These are phyloP conservation scores for Diabrotica virgifera DNA, from an alignment of 1,140 invertebrate species.

Conservation along the genomic window DNA sequence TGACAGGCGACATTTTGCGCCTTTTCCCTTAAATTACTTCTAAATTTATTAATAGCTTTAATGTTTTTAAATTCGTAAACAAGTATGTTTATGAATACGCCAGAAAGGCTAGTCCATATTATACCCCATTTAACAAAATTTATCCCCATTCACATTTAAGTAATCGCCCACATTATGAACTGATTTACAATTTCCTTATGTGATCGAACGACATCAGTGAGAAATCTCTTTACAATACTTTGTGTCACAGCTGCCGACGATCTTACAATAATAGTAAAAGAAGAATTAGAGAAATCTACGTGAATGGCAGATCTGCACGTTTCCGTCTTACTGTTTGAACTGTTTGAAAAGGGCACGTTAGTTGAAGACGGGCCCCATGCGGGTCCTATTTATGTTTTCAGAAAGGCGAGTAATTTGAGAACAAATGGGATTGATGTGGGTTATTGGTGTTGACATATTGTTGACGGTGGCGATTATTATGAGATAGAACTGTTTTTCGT, in stretches of 20 bases:
- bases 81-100: too few relatives aligned
- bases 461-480: background rate
- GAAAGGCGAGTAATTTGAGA: background rate
- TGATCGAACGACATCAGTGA: too few relatives aligned
- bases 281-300: background rate
- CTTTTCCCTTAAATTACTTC: too few relatives aligned
- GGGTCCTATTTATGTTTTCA: background rate
- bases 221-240: background rate
- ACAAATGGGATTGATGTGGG: background rate
- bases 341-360: background rate
- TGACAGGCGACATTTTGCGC: too few relatives aligned
- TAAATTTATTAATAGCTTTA: too few relatives aligned
- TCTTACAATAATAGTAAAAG: background rate
- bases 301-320: background rate
- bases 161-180: too few relatives aligned
- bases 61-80: too few relatives aligned
- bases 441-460: background rate
- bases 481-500: too few relatives aligned
- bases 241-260: background rate
- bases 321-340: background rate
- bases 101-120: too few relatives aligned
- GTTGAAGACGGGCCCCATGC: background rate
- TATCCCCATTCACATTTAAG: too few relatives aligned
- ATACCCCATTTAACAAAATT: too few relatives aligned
- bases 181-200: too few relatives aligned